Conservation (phyloP, 92 coral and sea anemone species). For the Plumapathes pennacea region DNA sequence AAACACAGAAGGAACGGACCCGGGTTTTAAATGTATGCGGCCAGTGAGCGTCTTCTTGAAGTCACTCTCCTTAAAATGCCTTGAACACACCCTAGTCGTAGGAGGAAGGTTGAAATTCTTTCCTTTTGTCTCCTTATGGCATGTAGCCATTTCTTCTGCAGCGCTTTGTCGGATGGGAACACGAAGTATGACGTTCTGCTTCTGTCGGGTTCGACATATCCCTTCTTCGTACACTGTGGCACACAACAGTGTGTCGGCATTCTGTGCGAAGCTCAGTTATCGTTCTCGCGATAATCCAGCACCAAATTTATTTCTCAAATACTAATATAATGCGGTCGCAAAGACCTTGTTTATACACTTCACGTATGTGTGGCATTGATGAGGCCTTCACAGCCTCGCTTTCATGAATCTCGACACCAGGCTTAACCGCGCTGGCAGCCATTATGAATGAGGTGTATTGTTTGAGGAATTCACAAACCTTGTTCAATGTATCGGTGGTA, state of each 20-base stretch:
- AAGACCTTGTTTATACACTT: too few relatives aligned
- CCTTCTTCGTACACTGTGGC: conserved; percentile 33
- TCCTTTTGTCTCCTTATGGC: conserved; percentile 48
- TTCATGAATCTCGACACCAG: conserved; percentile 5
- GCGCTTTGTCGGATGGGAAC: conserved; percentile 14
- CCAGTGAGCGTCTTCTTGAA: conserved; percentile 22
- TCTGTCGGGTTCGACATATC: conserved; percentile 27
- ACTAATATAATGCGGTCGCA: too few relatives aligned
- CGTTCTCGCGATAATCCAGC: too few relatives aligned
- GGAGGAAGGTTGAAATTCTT: conserved; percentile 4
- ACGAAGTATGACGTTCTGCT: conserved; percentile 16
- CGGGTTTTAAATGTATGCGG: conserved; percentile 3
- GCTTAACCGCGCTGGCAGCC: conserved; percentile 4
- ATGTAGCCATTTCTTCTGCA: conserved; percentile 23
- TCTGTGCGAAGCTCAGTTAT: too few relatives aligned
- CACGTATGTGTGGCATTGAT: too few relatives aligned
- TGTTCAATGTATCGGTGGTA: conserved; percentile 12
- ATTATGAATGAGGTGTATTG: conserved; percentile 11
- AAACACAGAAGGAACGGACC: conserved; percentile 37
- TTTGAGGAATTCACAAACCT: conserved; percentile 14
- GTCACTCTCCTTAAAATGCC: conserved; percentile 35
- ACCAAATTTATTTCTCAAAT: too few relatives aligned
- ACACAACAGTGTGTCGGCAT: conserved; percentile 44
- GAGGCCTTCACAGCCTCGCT: conserved; percentile 4
- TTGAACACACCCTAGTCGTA: conserved; percentile 26